phyloP scores from a whole-genome alignment of 2,113 vertebrate species.

The Erinaceus europaeus region DNA sequence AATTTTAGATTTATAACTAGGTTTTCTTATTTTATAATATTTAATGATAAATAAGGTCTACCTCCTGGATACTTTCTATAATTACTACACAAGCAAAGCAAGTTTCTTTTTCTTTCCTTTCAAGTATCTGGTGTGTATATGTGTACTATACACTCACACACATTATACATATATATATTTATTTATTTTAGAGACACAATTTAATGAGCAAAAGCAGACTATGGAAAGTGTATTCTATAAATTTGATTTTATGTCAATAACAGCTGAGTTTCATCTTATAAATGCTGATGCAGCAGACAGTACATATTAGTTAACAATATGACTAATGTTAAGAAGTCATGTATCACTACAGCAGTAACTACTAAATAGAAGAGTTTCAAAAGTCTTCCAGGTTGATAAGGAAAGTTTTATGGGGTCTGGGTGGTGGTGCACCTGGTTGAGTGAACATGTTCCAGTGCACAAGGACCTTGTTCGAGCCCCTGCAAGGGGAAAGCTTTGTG shows the following conservation, averaged over 20 bases:
- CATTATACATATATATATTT: not conserved
- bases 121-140: not conserved
- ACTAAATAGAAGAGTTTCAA: not conserved
- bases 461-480: too few species aligned
- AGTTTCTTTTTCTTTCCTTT: not conserved
- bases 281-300: not conserved
- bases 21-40: not conserved
- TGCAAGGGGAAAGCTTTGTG: too few species aligned
- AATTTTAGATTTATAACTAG: not conserved
- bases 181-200: slow-evolving; percentile 22
- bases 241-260: slow-evolving; percentile 16
- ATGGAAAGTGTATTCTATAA: not conserved
- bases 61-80: not conserved
- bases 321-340: not conserved
- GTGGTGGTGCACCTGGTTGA: too few species aligned
- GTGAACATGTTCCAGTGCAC: too few species aligned
- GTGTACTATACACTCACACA: not conserved
- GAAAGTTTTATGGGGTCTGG: too few species aligned
- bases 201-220: not conserved
- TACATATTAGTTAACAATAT: not conserved
- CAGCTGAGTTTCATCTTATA: not conserved
- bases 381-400: not conserved
- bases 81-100: not conserved
- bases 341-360: not conserved
- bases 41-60: not conserved